These are phyloP conservation scores for Synanthedon vespiformis DNA, from an alignment of 2,888 invertebrate genomes.

Conservation along the genomic window DNA sequence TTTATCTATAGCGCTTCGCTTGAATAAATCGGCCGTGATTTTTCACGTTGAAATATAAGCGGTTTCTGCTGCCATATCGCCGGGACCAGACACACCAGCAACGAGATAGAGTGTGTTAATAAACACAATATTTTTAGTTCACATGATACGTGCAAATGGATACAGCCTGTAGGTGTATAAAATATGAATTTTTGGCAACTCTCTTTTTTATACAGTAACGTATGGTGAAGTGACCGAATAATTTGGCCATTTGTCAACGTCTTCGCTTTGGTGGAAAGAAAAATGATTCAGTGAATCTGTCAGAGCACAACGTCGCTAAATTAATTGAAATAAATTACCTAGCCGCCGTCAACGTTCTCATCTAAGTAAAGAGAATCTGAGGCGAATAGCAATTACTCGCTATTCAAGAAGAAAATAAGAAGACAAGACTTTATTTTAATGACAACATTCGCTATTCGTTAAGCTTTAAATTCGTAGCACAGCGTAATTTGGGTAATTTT, in stretches of 20 bases:
- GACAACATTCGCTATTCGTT: too few relatives aligned
- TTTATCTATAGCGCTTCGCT: constrained; percentile 46
- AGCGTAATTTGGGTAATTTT: too few relatives aligned
- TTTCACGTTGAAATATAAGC: constrained; percentile 52
- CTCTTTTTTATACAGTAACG: constrained; percentile 6
- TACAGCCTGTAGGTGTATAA: constrained; percentile 1
- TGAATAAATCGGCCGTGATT: constrained; percentile 51
- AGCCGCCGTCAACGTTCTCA: constrained; percentile 42
- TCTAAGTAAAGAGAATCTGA: constrained; percentile 34
- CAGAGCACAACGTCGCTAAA: constrained; percentile 49
- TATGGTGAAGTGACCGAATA: constrained; percentile 51
- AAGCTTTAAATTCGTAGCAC: too few relatives aligned
- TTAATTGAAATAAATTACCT: constrained; percentile 64
- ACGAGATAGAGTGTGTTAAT: constrained; percentile 30
- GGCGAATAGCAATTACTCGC: constrained; percentile 33
- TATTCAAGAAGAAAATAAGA: constrained; percentile 2
- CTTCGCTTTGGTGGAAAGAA: constrained; percentile 50
- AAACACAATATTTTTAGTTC: constrained; percentile 31
- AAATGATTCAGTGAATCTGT: constrained; percentile 65
- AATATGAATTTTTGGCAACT: constrained; percentile 5
- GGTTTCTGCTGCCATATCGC: constrained; percentile 41
- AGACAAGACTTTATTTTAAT: too few relatives aligned
- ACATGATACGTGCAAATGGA: constrained; percentile 14
- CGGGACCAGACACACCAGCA: constrained; percentile 17
- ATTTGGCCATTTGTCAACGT: constrained; percentile 61